Evolutionary conservation across 2,113 vertebrate genomes (phyloP).

Genomic region (Caranx melampygus): DNA sequence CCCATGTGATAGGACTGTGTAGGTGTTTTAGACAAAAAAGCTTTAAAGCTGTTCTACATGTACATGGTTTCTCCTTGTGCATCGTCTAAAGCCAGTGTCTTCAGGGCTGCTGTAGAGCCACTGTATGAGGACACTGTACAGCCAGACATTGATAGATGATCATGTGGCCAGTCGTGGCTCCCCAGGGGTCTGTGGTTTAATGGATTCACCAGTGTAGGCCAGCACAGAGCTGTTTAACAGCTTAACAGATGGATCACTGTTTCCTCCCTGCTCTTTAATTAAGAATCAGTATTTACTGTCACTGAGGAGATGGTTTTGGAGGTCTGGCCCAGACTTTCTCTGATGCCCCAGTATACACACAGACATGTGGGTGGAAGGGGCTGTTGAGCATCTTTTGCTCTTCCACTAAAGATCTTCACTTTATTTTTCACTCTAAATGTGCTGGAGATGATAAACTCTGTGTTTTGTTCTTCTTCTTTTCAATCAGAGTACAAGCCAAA

Average conservation of each 20-base stretch:
- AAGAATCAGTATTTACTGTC: conserved; percentile 66
- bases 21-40: neutral
- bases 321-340: neutral
- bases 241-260: conserved; percentile 69
- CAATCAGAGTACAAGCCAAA: neutral
- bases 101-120: neutral
- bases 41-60: neutral
- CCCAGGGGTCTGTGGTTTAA: conserved; percentile 56
- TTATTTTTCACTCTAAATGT: neutral
- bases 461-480: conserved; percentile 18
- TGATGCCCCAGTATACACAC: conserved; percentile 12
- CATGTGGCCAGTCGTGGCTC: conserved; percentile 51
- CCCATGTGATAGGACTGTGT: neutral
- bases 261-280: conserved; percentile 63
- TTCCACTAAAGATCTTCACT: neutral
- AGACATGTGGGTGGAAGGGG: neutral
- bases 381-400: neutral
- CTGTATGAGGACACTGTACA: conserved; percentile 36
- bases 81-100: neutral
- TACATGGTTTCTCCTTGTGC: neutral
- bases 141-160: conserved; percentile 62
- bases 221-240: conserved; percentile 67
- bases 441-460: neutral
- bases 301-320: conserved; percentile 33
- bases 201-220: conserved; percentile 55